Evolutionary conservation across 2,888 invertebrate species (phyloP).

Genomic region (Lycocerus yunnanus): DNA sequence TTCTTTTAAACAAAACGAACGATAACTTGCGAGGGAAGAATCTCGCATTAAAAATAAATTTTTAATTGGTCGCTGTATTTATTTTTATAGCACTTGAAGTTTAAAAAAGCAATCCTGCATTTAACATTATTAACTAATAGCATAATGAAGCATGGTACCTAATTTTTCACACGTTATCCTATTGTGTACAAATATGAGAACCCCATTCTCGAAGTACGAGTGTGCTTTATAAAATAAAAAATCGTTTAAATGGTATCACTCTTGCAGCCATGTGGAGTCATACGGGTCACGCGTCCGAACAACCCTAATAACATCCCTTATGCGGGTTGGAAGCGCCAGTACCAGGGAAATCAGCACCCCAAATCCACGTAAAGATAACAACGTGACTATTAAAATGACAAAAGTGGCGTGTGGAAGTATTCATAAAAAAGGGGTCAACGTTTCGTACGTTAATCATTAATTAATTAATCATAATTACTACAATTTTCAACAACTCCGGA

Average conservation of each 20-base stretch:
- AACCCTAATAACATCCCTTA: slow-evolving; percentile 36
- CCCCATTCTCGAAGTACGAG: neutral
- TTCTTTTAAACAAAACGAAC: no score
- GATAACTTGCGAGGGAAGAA: no score
- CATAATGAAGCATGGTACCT: neutral
- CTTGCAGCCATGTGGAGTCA: slow-evolving; percentile 31
- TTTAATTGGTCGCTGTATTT: neutral
- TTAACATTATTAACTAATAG: no score
- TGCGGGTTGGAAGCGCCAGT: slow-evolving; percentile 34
- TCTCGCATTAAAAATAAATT: neutral
- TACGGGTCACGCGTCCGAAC: slow-evolving; percentile 36
- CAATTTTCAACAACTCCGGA: neutral
- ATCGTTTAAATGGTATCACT: slow-evolving; percentile 7
- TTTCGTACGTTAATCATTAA: slow-evolving; percentile 4
- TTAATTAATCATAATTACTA: slow-evolving; percentile 3
- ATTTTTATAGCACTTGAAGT: no score
- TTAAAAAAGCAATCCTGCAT: no score
- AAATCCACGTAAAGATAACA: slow-evolving; percentile 12
- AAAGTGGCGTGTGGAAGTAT: neutral
- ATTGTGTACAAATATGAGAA: neutral
- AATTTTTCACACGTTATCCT: neutral
- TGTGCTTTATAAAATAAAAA: neutral
- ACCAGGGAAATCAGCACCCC: slow-evolving; percentile 20
- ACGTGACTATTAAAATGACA: slow-evolving; percentile 1
- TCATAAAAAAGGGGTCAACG: neutral